These are phyloP conservation scores for Ascaphus truei DNA, from an alignment of 2,113 vertebrate species.

Conservation along the genomic window DNA sequence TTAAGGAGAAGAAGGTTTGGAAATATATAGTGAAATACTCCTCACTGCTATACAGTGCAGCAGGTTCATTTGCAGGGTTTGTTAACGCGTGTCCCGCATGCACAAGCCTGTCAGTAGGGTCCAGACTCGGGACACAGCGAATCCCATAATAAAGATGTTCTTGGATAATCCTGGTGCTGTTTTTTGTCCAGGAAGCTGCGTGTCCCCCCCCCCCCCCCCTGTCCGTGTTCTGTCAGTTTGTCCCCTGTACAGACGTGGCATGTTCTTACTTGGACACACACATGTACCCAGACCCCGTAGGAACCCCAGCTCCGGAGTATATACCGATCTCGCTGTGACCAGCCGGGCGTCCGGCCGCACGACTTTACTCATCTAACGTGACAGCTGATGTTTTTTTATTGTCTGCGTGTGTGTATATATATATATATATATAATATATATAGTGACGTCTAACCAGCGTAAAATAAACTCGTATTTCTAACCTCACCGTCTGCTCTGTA, in stretches of 20 bases:
- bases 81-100: neutral
- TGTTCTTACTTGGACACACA: conserved; percentile 29
- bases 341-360: neutral
- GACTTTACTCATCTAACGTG: neutral
- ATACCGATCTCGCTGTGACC: conserved; percentile 34
- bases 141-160: neutral
- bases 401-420: conserved; percentile 15
- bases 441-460: conserved; percentile 22
- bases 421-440: too few species aligned
- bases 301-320: too few species aligned
- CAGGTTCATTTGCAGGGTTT: neutral
- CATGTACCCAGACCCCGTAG: neutral
- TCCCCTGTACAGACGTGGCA: conserved; percentile 22
- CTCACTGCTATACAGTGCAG: neutral
- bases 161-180: neutral
- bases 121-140: neutral
- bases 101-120: too few species aligned
- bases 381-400: conserved; percentile 17
- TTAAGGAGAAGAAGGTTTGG: too few species aligned
- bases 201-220: neutral
- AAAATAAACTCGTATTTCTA: conserved; percentile 29
- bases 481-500: neutral
- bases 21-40: neutral
- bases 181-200: neutral
- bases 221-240: neutral